These are phyloP conservation scores for Carcharodon carcharias DNA, from an alignment of 2,797 vertebrate species.

Conservation along the genomic window DNA sequence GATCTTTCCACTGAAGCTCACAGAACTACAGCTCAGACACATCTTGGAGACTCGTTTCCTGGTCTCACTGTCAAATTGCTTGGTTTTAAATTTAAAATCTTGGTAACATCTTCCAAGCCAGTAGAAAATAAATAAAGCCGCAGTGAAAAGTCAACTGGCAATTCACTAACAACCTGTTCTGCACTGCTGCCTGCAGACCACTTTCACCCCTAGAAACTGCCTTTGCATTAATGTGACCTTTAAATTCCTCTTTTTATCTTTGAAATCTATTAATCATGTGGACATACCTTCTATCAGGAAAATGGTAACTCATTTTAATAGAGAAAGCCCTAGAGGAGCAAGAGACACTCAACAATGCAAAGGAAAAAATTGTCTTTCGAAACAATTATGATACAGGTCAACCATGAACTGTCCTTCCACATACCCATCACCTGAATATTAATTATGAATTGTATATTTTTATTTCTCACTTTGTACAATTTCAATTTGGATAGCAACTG, in stretches of 20 bases:
- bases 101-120: not conserved
- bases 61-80: not conserved
- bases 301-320: not conserved
- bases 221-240: not conserved
- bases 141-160: not conserved
- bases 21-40: not conserved
- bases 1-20: too few relatives aligned
- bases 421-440: not conserved
- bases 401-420: not conserved
- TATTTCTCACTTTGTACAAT: not conserved
- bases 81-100: not conserved
- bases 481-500: not conserved
- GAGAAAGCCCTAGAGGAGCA: not conserved
- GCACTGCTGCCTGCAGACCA: not conserved
- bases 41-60: not conserved
- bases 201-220: not conserved
- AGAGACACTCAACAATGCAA: not conserved
- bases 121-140: not conserved
- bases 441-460: not conserved
- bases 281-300: constrained; percentile 1
- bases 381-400: not conserved
- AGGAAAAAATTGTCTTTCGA: not conserved
- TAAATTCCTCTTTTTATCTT: not conserved
- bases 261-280: not conserved
- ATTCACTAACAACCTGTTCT: not conserved